Evolutionary conservation across 2,113 vertebrate genomes (phyloP).

Genomic region (Labeo catla): DNA sequence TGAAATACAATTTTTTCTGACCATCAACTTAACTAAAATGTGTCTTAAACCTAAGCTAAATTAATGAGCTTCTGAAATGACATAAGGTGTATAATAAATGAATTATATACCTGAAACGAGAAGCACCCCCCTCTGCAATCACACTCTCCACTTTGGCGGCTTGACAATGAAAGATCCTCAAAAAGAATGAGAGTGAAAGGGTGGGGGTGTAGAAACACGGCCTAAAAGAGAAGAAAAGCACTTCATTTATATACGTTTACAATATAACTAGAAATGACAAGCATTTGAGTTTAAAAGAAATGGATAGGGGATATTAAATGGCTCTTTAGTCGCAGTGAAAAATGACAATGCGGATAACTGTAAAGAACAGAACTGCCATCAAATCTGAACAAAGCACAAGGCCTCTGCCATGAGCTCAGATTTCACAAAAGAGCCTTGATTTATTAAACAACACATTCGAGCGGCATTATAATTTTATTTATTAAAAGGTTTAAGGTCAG

Average conservation of each 20-base stretch:
- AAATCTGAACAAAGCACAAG: slow-evolving; percentile 48
- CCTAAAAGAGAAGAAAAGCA: slow-evolving; percentile 63
- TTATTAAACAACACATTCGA: neutral
- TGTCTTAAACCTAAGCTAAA: neutral
- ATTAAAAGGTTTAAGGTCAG: neutral
- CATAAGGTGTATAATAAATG: neutral
- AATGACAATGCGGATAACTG: neutral
- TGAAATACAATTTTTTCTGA: neutral
- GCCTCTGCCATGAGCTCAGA: slow-evolving; percentile 38
- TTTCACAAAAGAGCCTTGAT: slow-evolving; percentile 7
- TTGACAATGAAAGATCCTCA: slow-evolving; percentile 97
- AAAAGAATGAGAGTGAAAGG: slow-evolving; percentile 97
- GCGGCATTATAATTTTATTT: too few species aligned
- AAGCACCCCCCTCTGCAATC: slow-evolving; percentile 99
- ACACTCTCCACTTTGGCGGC: slow-evolving; percentile 99
- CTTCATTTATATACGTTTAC: neutral
- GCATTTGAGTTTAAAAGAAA: neutral
- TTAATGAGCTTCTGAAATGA: neutral
- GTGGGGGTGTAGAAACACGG: slow-evolving; percentile 81
- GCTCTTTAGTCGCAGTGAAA: neutral
- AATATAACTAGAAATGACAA: neutral
- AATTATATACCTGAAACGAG: slow-evolving; percentile 95
- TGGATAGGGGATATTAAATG: neutral
- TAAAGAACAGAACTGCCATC: neutral
- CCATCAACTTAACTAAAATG: neutral